phyloP scores from a whole-genome alignment of 1,140 invertebrate species.

The Whitmania pigra region DNA sequence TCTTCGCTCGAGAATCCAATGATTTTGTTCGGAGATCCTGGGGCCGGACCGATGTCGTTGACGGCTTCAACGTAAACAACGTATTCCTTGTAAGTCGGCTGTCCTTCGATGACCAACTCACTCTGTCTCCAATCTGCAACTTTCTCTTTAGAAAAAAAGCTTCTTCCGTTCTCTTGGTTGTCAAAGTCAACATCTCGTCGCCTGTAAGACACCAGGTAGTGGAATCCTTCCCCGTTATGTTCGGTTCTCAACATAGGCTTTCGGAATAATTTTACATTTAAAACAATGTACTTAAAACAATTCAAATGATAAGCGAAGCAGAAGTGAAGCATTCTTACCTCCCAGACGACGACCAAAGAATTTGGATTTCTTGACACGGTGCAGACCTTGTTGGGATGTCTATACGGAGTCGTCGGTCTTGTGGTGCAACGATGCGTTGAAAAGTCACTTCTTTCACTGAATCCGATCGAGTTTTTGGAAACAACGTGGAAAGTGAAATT shows the following conservation, averaged over 20 bases:
- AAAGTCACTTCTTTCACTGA: constrained; percentile 65
- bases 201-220: constrained; percentile 20
- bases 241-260: constrained; percentile 20
- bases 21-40: not conserved
- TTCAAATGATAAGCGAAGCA: not conserved
- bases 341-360: constrained; percentile 88
- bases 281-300: not conserved
- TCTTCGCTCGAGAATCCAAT: constrained; percentile 22
- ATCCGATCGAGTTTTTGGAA: constrained; percentile 82
- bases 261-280: not conserved
- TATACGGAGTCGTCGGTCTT: constrained; percentile 70
- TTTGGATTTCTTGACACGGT: constrained; percentile 71
- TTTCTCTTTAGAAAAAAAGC: not conserved
- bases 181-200: not conserved
- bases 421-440: constrained; percentile 68
- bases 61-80: constrained; percentile 10
- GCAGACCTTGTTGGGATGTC: constrained; percentile 85
- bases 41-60: constrained; percentile 16
- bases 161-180: not conserved
- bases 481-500: constrained; percentile 93
- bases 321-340: constrained; percentile 44
- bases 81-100: constrained; percentile 19
- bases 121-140: constrained; percentile 22
- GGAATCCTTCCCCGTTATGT: constrained; percentile 23
- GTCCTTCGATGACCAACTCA: constrained; percentile 20